Base-by-base conservation (phyloP, 2,113 vertebrate genomes). In the Rhynchopsitta pachyrhyncha region DNA sequence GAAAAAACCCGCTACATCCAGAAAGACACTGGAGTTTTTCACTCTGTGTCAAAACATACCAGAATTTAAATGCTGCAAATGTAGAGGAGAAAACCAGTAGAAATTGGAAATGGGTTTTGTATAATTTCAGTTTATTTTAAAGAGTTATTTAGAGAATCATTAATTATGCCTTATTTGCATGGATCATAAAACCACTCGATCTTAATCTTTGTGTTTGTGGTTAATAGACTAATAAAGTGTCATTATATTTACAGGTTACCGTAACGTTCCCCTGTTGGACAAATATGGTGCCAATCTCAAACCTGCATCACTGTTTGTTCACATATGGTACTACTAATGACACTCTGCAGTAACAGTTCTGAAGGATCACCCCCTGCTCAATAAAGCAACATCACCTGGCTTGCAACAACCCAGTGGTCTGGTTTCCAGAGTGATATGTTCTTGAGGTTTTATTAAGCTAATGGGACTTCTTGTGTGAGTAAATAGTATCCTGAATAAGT, bases 271-370 rank as follows among this genome's bases (percentile, higher is more conserved):
- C 4, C 97, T 99, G 24, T 86, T 97, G 42, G 97, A 98, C 95
- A 98, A 50, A 96, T 62, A 97, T 0, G 98, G 98, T 17, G 93
- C 63, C 63, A 98, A 81, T 59, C 97, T 99, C 33, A 97, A 98
- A 81, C 96, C 98, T 42, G 98, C 99, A 50, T 98, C 98, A 0
- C 97, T 99, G 15, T 99, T 99, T 80, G 82, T 98, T 80, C 98
- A 98, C 31, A 57, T 98, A 41, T 98, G 98, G 98, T 98, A 97
- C 55, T 63, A 97, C 31, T 69, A 92, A 88, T 49, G 94, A 42
- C 8, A 39, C 8, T 55, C 42, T 69, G 53, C 82, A 86, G 29
- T 24, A 71, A 29, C 17, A 85, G 10, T 13, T 59, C 67, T 69
- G 62, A 52, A 64, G 11, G 19, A 69, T 59, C 74, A 37, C 11